phyloP scores from a whole-genome alignment of 2,797 vertebrate genomes.

The Dermochelys coriacea region DNA sequence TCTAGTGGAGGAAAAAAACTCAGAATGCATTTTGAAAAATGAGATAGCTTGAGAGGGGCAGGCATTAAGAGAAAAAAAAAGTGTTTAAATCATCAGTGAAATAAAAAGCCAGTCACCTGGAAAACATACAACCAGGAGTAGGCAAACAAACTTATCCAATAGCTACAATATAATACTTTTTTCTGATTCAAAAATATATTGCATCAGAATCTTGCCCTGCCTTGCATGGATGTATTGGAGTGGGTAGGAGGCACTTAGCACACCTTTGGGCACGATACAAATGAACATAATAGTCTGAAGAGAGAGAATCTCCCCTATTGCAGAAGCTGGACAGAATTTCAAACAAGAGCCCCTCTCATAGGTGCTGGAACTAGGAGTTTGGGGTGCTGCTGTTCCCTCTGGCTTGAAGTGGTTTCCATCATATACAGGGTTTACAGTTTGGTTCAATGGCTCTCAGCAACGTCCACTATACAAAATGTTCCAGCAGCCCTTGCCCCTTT shows the following conservation, averaged over 20 bases:
- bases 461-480: too few relatives aligned
- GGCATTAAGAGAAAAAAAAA: neutral
- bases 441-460: too few relatives aligned
- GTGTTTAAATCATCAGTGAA: neutral
- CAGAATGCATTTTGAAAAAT: neutral
- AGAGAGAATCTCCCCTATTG: neutral
- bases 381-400: too few relatives aligned
- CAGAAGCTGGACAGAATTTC: neutral
- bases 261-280: neutral
- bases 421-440: too few relatives aligned
- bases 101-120: conserved; percentile 2
- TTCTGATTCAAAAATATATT: neutral
- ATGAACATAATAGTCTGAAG: neutral
- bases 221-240: neutral
- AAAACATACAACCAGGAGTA: conserved; percentile 30
- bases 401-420: too few relatives aligned
- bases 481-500: rapidly evolving
- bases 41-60: neutral
- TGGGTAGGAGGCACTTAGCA: neutral
- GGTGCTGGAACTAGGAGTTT: too few relatives aligned
- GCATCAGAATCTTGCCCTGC: neutral
- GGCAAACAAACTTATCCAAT: neutral
- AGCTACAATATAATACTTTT: neutral
- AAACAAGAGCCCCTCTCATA: neutral
- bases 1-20: neutral